Evolutionary conservation across 2,113 vertebrate genomes (phyloP), one percentile per base, ranked within the genome.

Genomic region (Ophthalmolycus amberensis): DNA sequence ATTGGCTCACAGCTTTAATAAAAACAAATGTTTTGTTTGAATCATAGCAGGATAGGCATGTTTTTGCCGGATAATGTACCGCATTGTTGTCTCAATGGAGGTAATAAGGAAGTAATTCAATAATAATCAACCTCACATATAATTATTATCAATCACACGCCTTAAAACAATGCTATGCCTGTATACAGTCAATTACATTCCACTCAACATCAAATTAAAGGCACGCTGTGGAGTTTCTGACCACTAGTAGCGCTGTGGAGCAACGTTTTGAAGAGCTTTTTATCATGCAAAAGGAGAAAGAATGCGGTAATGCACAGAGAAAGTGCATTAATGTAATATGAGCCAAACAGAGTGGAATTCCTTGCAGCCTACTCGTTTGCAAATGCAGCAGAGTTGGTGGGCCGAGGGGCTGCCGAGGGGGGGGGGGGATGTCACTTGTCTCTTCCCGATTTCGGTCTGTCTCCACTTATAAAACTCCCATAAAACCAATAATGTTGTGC

Each of bases 401-500:
- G 81, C 87, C 54, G 32, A 64, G 79, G 82, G 87, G 50, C 48
- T 71, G 74, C 16, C 65, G 46, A 3, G 18, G 79, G 66, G 86
- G 82, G 8, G 18, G 80, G 66, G 86, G 82, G 80, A 68, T 86
- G 86, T 89, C 90, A 87, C 85, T 90, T 85, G 71, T 82, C 70
- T 89, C 38, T 73, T 20, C 59, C 44, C 12, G 59, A 59, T 84
- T 85, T 64, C 1, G 22, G 75, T 85, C 83, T 87, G 91, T 84
- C 80, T 91, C 76, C 88, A 86, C 90, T 90, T 90, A 91, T 70
- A 79, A 83, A 81, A 66, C 34, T 40, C 64, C 87, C 85, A 89
- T 92, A 90, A 92, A 94, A 80, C 65, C 87, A 87, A 73, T 89
- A 92, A 92, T 90, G 90, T 22, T 54, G 83, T 80, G 83, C 94